phyloP scores from a whole-genome alignment of 2,888 invertebrate genomes.

The Calameuta idolon region DNA sequence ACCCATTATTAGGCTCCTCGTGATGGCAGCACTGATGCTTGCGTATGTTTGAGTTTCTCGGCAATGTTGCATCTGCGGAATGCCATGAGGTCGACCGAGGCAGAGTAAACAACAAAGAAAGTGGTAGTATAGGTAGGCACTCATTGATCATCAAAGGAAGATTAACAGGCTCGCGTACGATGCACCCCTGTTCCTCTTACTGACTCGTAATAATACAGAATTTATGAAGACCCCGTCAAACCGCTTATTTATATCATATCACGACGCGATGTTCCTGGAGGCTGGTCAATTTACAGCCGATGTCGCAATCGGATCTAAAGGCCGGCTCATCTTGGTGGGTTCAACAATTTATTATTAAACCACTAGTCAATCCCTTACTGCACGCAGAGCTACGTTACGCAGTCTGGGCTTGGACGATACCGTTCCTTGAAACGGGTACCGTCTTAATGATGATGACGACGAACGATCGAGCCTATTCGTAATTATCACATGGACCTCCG shows the following conservation, averaged over 20 bases:
- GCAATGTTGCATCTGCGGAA: not conserved
- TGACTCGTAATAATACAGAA: not conserved
- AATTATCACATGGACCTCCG: not conserved
- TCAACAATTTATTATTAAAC: not conserved
- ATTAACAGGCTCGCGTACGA: not conserved
- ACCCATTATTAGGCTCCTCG: not conserved
- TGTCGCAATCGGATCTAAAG: not conserved
- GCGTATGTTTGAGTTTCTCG: not conserved
- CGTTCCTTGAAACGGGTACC: not conserved
- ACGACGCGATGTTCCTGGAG: not conserved
- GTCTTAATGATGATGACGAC: not conserved
- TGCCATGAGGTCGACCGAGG: not conserved
- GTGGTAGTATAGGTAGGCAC: not conserved
- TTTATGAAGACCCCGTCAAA: not conserved
- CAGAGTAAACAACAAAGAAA: not conserved
- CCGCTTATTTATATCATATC: not conserved
- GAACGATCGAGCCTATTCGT: not conserved
- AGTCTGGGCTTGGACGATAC: not conserved
- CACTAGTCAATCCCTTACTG: not conserved
- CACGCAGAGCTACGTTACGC: not conserved
- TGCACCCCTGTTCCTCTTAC: not conserved
- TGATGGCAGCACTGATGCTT: not conserved
- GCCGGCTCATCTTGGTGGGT: not conserved
- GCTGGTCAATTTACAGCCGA: not conserved
- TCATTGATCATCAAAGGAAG: slow-evolving; percentile 6